Conservation (phyloP, 2,113 vertebrate species). For the Ptilonorhynchus violaceus region DNA sequence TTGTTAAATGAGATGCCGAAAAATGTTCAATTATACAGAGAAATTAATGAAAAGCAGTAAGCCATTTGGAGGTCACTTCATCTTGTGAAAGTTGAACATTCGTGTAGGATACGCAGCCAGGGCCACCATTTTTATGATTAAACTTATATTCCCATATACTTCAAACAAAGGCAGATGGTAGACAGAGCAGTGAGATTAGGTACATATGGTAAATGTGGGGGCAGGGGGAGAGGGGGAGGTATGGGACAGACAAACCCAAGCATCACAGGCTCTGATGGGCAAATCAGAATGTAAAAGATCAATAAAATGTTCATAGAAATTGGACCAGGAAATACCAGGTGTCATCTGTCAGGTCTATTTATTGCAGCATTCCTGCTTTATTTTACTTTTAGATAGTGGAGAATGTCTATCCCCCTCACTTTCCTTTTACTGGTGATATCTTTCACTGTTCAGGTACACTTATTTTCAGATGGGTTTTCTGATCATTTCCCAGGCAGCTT, state of each 20-base stretch:
- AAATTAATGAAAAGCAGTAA: conserved; percentile 59
- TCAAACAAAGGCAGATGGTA: conserved; percentile 55
- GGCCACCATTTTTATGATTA: conserved; percentile 32
- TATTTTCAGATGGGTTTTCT: neutral
- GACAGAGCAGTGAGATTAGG: conserved; percentile 23
- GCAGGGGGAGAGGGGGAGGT: neutral
- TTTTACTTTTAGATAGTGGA: neutral
- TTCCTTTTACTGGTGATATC: neutral
- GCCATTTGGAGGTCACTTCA: conserved; percentile 54
- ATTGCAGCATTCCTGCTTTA: conserved; percentile 14
- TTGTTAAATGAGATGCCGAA: conserved; percentile 60
- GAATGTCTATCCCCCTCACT: neutral
- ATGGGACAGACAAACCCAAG: conserved; percentile 21
- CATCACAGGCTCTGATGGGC: conserved; percentile 23
- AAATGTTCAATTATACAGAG: conserved; percentile 44
- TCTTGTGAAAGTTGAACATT: conserved; percentile 27
- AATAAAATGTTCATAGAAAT: conserved; percentile 26
- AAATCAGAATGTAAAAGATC: conserved; percentile 54
- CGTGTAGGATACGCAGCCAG: neutral
- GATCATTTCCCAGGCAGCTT: neutral
- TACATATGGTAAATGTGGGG: conserved; percentile 45
- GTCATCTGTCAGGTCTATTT: conserved; percentile 49
- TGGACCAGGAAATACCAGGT: conserved; percentile 42
- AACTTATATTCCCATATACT: conserved; percentile 12
- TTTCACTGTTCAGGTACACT: neutral